Base-by-base conservation (phyloP, 2,888 invertebrate species). In the Dysmachus trigonus region DNA sequence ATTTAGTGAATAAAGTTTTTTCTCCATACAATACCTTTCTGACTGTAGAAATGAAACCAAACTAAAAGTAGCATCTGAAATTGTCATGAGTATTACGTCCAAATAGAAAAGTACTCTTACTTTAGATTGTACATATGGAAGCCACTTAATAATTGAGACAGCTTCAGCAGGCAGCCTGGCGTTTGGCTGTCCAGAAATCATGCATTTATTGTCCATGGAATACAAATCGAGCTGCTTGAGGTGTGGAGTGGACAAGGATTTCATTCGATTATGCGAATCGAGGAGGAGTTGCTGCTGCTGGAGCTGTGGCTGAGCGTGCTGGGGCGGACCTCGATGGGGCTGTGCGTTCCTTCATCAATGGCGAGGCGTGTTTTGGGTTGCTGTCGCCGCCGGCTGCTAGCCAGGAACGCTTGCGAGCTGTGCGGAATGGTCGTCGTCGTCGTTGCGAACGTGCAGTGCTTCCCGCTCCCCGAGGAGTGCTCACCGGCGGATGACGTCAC, bases 381-480 rank as follows among this genome's bases (percentile, higher is more conserved):
- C 62, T 86, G 86, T 38, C 77, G 82, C 27, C 53, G 41, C 30
- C 81, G 72, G 5, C 15, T n/a, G 27, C 33, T 72, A 13, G 41
- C 15, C 47, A 85, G 18, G 51, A 31, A 76, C 35, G 79, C 35
- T 51, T n/a, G 88, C 22, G 88, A 88, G 4, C 89, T 84, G 47
- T 90, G 88, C 6, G 90, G 90, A 87, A 90, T 90, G 7, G 90
- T 89, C 86, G 89, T 90, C 30, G 91, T 90, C 3, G 90, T 90
- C 73, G 91, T 86, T 8, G 91, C 90, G 88, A 92, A 91, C 71
- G 90, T 91, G 86, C 91, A 91, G 85, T 91, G 92, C 87, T 92
- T 92, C 87, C 53, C 53, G 87, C 71, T 7, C 85, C 87, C 7
- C 47, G 85, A 71, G 13, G 87, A 53, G 31, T 82, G 85, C 5